Conservation (phyloP, 1,140 invertebrate species). For the Chrysoperla carnea region DNA sequence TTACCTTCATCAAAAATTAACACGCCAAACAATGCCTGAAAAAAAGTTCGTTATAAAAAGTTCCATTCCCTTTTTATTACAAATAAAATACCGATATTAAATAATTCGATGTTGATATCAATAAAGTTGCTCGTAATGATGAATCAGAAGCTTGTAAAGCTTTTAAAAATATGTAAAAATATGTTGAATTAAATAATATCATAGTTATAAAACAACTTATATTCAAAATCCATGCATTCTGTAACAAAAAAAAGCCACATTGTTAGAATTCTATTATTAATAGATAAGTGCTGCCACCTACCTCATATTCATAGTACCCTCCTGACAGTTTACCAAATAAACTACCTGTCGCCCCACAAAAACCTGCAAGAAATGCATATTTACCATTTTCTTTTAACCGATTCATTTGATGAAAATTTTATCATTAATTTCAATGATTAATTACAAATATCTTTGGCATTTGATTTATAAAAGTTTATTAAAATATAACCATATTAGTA, state of each 20-base stretch:
- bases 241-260: neutral
- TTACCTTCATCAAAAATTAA: neutral
- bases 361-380: constrained; percentile 10
- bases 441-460: neutral
- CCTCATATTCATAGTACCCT: constrained; percentile 11
- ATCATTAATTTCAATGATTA: neutral
- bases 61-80: neutral
- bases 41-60: neutral
- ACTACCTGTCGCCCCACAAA: constrained; percentile 12
- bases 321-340: constrained; percentile 13
- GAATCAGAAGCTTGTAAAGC: neutral
- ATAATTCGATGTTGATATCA: neutral
- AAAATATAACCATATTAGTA: neutral
- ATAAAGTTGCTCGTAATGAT: neutral
- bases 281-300: constrained; percentile 3
- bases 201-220: neutral
- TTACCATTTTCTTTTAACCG: neutral
- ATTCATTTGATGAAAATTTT: too few species aligned
- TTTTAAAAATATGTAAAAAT: neutral
- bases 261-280: neutral
- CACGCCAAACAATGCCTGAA: neutral
- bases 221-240: neutral
- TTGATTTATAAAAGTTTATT: neutral
- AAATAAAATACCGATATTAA: neutral
- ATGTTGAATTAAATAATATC: neutral